Percentiles rank a stretch among this genome's conserved stretches.
Conservation (phyloP, 1,140 invertebrate species). For the Schlechtendalia chinensis region DNA sequence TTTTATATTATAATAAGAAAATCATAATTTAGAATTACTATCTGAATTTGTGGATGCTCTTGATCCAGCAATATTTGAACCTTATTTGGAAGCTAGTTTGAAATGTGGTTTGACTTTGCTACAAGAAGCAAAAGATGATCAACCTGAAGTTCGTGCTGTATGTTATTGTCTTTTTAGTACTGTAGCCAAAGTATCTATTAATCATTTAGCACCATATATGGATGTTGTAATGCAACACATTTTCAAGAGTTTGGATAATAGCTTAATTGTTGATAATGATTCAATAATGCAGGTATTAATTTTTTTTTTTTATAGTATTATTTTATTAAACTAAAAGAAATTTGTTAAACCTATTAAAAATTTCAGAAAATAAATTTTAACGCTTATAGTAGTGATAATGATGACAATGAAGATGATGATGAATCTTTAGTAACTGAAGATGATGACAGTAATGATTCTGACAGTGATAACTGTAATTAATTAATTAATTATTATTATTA, state of each 20-base stretch:
- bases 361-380: conserved; percentile 24
- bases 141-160: conserved; percentile 29
- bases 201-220: conserved; percentile 25
- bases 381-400: conserved; percentile 29
- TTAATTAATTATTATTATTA: background rate
- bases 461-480: conserved; percentile 35
- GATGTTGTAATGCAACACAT: conserved; percentile 32
- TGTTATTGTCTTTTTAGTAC: conserved; percentile 42
- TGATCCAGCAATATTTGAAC: conserved; percentile 41
- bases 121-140: conserved; percentile 37
- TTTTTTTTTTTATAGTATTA: background rate
- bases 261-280: conserved; percentile 20
- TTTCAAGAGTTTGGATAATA: conserved; percentile 40
- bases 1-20: background rate
- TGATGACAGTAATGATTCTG: conserved; percentile 7
- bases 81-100: conserved; percentile 40
- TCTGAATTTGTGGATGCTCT: conserved; percentile 42
- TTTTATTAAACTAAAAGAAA: background rate
- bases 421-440: conserved; percentile 23
- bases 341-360: too few relatives aligned
- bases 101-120: conserved; percentile 38
- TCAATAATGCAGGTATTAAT: background rate
- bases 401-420: conserved; percentile 33
- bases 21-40: conserved; percentile 21
- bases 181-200: conserved; percentile 33